Evolutionary conservation across 2,888 invertebrate genomes (phyloP), one percentile per base, ranked within the genome.

Genomic region (Calephelis perditalis): DNA sequence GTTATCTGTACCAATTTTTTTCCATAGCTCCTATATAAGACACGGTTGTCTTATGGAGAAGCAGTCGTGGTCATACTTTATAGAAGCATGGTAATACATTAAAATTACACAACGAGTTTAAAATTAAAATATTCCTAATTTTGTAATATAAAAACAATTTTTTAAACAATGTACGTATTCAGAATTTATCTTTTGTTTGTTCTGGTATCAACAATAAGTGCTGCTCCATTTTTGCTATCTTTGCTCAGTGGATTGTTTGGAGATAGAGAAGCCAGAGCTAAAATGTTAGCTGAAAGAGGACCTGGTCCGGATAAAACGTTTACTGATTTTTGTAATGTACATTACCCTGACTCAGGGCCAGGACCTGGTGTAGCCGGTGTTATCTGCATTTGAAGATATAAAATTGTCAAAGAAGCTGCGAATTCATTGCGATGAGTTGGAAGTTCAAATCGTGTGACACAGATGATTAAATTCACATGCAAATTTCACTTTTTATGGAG

Each of bases 361-460:
- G 52, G 52, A 35, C 52, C 52, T 11, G 35, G 52, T 52, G 52
- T 35, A 52, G 52, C 52, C 10, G 52, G 52, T 10, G 49, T 49
- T 15, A 49, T 49, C 15, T 49, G 49, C 15, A 26, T 49, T 26
- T 49, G n/a, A 49, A 7, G 7, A 47, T 12, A 45, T 40, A 8
- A 6, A 40, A 40, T 40, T 26, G 26, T 26, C 6, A 6, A 40
- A 40, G 40, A 40, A 40, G 40, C 8, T 40, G 6, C 6, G 8
- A 7, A 6, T 40, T 6, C 6, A 6, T 40, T 40, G 40, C 5
- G 40, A 40, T 40, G 8, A 40, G 40, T 40, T 40, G 26, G 26
- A 40, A 4, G 6, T 40, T 40, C 40, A 5, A 8, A 40, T 40
- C 40, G 40, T 40, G 40, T 40, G 40, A 40, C 40, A 40, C 6